Evolutionary conservation across 2,797 vertebrate species (phyloP).

Genomic region (Propithecus deckenii): DNA sequence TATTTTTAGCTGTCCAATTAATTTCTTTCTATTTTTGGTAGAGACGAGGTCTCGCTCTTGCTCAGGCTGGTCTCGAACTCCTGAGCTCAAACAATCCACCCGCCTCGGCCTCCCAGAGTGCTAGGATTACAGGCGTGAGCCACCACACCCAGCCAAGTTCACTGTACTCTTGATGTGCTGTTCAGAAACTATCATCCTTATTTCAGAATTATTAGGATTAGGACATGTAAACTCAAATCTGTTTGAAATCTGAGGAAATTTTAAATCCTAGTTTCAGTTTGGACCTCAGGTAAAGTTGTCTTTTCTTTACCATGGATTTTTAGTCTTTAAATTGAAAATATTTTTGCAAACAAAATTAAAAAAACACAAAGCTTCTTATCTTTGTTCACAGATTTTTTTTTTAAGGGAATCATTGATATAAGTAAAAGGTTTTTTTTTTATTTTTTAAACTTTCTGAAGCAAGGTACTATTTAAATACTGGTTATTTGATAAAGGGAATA

Average conservation of each 20-base stretch:
- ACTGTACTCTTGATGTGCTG: not conserved
- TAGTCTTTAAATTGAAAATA: not conserved
- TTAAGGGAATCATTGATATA: not conserved
- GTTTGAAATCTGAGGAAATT: not conserved
- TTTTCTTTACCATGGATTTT: conserved; percentile 3
- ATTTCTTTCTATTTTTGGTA: too few relatives aligned
- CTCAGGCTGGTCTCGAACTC: too few relatives aligned
- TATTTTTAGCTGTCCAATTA: too few relatives aligned
- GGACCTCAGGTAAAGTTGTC: not conserved
- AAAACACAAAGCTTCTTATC: not conserved
- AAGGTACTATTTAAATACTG: not conserved
- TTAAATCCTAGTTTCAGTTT: conserved; percentile 18
- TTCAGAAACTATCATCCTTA: not conserved
- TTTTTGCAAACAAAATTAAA: not conserved
- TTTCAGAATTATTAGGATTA: not conserved
- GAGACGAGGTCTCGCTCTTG: too few relatives aligned
- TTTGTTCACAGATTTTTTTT: not conserved
- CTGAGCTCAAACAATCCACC: too few relatives aligned
- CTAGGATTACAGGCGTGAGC: too few relatives aligned
- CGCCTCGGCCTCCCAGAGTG: too few relatives aligned
- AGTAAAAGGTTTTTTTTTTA: not conserved
- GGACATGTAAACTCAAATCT: not conserved
- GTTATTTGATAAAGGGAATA: conserved; percentile 28
- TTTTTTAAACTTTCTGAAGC: conserved; percentile 6
- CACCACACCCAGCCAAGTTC: not conserved